A percentile compares a stretch with the other conserved stretches of the same genome.
phyloP scores from a whole-genome alignment of 2,797 vertebrate species.

The Parauchenoglanis ngamensis region DNA sequence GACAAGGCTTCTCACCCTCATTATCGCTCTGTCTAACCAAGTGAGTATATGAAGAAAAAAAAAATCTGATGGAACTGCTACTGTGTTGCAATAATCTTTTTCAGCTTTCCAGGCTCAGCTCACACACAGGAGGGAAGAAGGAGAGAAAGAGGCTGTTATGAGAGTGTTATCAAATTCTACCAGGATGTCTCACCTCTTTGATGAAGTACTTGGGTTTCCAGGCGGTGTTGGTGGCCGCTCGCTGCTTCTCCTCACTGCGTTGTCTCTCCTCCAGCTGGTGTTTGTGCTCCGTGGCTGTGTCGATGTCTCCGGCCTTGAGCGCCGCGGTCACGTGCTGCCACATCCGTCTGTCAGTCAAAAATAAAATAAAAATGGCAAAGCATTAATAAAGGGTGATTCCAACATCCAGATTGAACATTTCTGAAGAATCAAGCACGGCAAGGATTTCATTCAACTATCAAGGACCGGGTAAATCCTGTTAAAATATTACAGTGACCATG shows the following conservation, averaged over 20 bases:
- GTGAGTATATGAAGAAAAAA: not conserved
- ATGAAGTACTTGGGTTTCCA: slow-evolving; percentile 88
- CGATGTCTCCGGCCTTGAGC: slow-evolving; percentile 82
- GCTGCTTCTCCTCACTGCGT: slow-evolving; percentile 82
- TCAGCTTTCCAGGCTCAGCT: not conserved
- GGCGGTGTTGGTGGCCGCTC: slow-evolving; percentile 63
- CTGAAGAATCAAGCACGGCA: not conserved
- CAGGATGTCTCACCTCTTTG: slow-evolving; percentile 80
- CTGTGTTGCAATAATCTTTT: slow-evolving; percentile 15
- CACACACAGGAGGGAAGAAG: not conserved
- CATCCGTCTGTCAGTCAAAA: slow-evolving; percentile 73
- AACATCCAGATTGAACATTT: not conserved
- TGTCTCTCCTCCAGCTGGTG: slow-evolving; percentile 85
- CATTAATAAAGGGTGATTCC: not conserved
- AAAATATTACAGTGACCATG: not conserved
- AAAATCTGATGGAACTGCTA: not conserved
- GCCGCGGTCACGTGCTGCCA: slow-evolving; percentile 88
- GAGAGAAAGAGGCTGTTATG: slow-evolving; percentile 11
- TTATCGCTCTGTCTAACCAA: not conserved
- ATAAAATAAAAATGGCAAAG: not conserved
- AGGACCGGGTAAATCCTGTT: not conserved
- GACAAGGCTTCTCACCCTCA: not conserved
- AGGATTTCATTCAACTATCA: not conserved
- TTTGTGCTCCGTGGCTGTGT: slow-evolving; percentile 86
- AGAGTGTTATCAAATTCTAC: slow-evolving; percentile 3